Percentiles rank a stretch among this genome's conserved stretches.
phyloP scores from a whole-genome alignment of 2,888 invertebrate genomes.

The Leucania comma region DNA sequence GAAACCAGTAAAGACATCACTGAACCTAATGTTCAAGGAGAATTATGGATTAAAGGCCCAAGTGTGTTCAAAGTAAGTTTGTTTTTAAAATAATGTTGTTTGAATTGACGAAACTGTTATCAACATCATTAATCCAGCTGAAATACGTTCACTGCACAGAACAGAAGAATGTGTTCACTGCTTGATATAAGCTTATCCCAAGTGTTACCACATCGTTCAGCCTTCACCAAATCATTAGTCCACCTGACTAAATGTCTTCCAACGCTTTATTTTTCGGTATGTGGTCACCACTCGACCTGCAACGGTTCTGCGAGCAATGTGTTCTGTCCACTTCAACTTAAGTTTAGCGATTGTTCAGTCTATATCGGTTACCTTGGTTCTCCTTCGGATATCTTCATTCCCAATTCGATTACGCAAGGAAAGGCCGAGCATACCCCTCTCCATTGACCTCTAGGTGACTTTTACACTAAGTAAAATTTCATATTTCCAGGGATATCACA shows the following conservation, averaged over 20 bases:
- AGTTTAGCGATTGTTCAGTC: neutral
- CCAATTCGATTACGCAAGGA: neutral
- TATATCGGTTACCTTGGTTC: neutral
- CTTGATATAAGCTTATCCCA: neutral
- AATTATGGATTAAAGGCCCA: conserved; percentile 82
- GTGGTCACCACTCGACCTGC: too few species aligned
- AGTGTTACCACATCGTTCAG: too few species aligned
- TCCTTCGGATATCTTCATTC: neutral
- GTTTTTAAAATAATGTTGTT: neutral
- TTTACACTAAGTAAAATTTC: too few species aligned
- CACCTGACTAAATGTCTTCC: too few species aligned
- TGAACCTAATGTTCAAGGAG: conserved; percentile 81
- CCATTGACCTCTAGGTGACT: too few species aligned
- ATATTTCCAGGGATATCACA: conserved; percentile 82
- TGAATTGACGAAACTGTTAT: neutral
- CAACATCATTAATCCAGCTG: neutral
- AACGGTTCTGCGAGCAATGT: neutral
- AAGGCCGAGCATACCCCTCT: neutral
- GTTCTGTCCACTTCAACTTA: neutral
- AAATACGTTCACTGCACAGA: neutral
- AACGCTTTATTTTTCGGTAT: too few species aligned
- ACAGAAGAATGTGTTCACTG: too few species aligned
- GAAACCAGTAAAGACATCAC: conserved; percentile 75
- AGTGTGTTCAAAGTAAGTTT: conserved; percentile 73
- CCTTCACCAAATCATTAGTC: too few species aligned